Percentiles rank a stretch among this genome's conserved stretches.
phyloP scores from a whole-genome alignment of 2,888 invertebrate species.

The Sthenelais limicola region DNA sequence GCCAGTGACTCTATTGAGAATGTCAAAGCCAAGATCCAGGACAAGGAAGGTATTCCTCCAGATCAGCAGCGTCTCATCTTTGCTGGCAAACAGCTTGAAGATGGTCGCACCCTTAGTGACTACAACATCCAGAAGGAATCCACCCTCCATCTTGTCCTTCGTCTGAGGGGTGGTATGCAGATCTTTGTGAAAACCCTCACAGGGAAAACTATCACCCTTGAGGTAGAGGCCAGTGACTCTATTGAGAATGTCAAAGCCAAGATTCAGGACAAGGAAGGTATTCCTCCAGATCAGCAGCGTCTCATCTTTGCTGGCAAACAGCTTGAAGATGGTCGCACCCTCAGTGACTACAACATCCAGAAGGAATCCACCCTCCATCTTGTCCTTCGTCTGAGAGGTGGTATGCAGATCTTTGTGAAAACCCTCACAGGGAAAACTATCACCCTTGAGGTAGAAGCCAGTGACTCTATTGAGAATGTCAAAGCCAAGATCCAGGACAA shows the following conservation, averaged over 20 bases:
- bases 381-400: constrained; percentile 86
- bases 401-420: constrained; percentile 57
- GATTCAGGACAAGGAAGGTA: constrained; percentile 70
- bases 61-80: too few species aligned
- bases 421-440: constrained; percentile 54
- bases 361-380: constrained; percentile 93
- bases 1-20: too few species aligned
- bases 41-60: too few species aligned
- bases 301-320: constrained; percentile 95
- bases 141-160: too few species aligned
- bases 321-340: constrained; percentile 90
- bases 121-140: too few species aligned
- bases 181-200: constrained; percentile 56
- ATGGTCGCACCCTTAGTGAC: too few species aligned
- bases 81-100: too few species aligned
- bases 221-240: constrained; percentile 81
- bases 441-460: constrained; percentile 79
- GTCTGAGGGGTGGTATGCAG: constrained; percentile 40
- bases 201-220: constrained; percentile 64
- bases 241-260: constrained; percentile 91
- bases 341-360: constrained; percentile 95
- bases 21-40: too few species aligned
- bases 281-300: constrained; percentile 85
- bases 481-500: constrained; percentile 76
- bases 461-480: constrained; percentile 95